Evolutionary conservation across 2,797 vertebrate genomes (phyloP), one percentile per base, ranked within the genome.

Genomic region (Limosa lapponica): DNA sequence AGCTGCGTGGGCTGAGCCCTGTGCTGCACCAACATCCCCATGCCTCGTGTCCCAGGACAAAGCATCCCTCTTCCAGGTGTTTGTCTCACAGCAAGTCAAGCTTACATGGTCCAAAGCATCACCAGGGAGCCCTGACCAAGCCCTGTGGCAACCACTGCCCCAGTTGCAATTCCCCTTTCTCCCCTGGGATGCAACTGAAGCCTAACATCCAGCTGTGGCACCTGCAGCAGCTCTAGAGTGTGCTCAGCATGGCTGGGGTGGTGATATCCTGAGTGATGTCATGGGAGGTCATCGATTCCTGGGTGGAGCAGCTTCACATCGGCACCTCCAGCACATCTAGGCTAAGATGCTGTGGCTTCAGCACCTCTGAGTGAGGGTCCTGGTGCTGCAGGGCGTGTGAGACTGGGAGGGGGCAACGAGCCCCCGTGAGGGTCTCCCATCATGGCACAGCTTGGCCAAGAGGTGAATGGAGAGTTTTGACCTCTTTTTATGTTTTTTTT

Each of bases 161-260:
- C 57, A 24, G 24, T 4, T 44, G 70, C 25, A 46, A 46, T 30
- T 75, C 37, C 2, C 25, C 24, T 62, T 61, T 30, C 16, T 83
- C 13, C 58, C 37, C 13, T 34, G 62, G 55, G 82, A n/a, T 55
- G 61, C 57, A 34, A 8, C 7, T 11, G 51, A 73, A 55, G 27
- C 28, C 24, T 30, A 14, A 24, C 13, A 27, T 58, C 44, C 32
- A 71, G 17, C 6, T 15, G 16, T 7, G 41, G 44, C 44, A 22
- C 44, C 19, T 44, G 44, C 44, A 44, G 46, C 48, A 77, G 10
- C 62, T 65, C 32, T 11, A 27, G 52, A 0, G 0, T 10, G 23
- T 12, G 27, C 37, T 52, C 32, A 65, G 69, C 24, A 14, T 0
- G 1, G 22, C 22, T 18, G 30, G 13, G 57, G 8, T 17, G 13